These are phyloP conservation scores for Bombycilla garrulus DNA, from an alignment of 2,113 vertebrate species.

Conservation along the genomic window DNA sequence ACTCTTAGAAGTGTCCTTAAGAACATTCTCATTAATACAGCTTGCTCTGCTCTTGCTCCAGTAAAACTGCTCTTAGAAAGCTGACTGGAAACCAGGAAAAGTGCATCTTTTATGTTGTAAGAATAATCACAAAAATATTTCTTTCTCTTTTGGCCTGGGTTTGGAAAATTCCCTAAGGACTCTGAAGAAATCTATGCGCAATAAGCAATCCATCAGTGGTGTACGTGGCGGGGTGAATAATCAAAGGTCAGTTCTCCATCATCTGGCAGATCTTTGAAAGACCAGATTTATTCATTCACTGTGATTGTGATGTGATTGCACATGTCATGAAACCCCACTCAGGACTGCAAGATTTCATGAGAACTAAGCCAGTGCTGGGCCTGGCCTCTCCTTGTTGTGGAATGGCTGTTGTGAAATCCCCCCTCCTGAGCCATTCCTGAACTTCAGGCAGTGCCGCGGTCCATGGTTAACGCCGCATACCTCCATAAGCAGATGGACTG, in stretches of 20 bases:
- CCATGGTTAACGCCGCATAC: background rate
- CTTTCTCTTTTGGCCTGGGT: background rate
- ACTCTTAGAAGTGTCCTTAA: background rate
- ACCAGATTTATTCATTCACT: slow-evolving; percentile 4
- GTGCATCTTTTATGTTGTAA: background rate
- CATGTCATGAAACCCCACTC: background rate
- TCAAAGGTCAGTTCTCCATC: background rate
- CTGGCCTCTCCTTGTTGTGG: background rate
- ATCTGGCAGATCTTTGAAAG: background rate
- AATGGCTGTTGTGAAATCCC: background rate
- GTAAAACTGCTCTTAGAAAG: background rate
- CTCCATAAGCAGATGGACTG: background rate
- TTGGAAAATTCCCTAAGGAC: background rate
- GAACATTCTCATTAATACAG: background rate
- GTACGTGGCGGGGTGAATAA: background rate
- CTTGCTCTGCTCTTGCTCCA: background rate
- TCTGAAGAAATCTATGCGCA: background rate
- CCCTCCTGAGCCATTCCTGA: background rate
- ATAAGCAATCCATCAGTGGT: background rate
- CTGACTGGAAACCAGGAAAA: background rate
- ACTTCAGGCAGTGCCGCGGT: background rate
- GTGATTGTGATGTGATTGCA: background rate
- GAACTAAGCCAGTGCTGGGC: background rate
- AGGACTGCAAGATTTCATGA: background rate
- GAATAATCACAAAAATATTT: background rate